Percentiles rank a stretch among this genome's conserved stretches.
Evolutionary conservation across 2,888 invertebrate species (phyloP).

Genomic region (Protophormia terraenovae): DNA sequence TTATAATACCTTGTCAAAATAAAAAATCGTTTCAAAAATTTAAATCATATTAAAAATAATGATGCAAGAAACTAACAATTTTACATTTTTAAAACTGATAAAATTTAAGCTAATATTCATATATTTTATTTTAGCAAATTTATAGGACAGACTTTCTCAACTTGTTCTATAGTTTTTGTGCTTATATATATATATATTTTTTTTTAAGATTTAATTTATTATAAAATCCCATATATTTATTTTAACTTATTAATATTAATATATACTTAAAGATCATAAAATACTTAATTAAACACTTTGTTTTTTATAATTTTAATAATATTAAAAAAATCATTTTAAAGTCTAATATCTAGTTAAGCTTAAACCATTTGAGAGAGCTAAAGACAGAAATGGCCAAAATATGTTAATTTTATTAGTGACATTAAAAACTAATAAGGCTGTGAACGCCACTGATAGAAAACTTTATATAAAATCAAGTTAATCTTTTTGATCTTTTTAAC

Average conservation of each 20-base stretch:
- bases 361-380: background rate
- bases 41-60: background rate
- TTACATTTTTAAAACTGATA: too few relatives aligned
- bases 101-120: too few relatives aligned
- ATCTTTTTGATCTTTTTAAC: background rate
- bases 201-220: too few relatives aligned
- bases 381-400: background rate
- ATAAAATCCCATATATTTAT: background rate
- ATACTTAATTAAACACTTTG: background rate
- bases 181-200: too few relatives aligned
- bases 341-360: background rate
- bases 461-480: background rate
- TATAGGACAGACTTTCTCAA: too few relatives aligned
- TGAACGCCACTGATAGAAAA: background rate
- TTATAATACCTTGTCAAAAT: too few relatives aligned
- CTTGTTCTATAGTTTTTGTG: too few relatives aligned
- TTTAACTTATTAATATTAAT: background rate
- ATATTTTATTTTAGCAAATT: too few relatives aligned
- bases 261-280: background rate
- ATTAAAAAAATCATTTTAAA: background rate
- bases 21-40: too few relatives aligned
- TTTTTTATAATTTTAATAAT: background rate
- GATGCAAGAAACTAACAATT: too few relatives aligned
- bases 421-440: background rate
- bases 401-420: background rate